Conservation (phyloP, 2,797 vertebrate genomes). For the Sardinella longiceps region DNA sequence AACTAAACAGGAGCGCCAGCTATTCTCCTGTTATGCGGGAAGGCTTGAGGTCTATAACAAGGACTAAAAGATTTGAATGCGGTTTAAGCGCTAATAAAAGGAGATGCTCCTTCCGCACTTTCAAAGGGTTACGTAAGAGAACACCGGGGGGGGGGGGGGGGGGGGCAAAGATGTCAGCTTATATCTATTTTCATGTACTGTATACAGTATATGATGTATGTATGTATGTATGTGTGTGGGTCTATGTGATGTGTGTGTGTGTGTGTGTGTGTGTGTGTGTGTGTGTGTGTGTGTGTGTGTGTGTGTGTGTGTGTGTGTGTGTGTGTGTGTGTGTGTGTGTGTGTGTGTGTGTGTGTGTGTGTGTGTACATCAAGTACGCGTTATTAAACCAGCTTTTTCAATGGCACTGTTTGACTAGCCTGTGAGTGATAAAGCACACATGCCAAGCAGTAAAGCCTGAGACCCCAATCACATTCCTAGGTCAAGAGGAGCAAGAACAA, state of each 20-base stretch:
- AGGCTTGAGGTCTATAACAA: neutral
- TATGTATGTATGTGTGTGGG: neutral
- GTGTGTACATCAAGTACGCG: neutral
- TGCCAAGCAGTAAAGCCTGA: constrained; percentile 77
- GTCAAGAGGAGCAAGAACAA: constrained; percentile 73
- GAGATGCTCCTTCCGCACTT: neutral
- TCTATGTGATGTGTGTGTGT: neutral
- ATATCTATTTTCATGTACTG: neutral
- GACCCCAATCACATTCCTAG: constrained; percentile 73
- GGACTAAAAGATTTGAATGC: neutral
- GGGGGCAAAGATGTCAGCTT: neutral
- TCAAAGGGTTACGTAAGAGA: neutral
- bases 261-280: neutral
- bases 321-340: neutral
- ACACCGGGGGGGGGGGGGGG: neutral
- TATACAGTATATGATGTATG: neutral
- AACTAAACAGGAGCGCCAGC: neutral
- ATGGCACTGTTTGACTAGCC: constrained; percentile 59
- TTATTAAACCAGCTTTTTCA: constrained; percentile 35
- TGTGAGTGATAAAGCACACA: constrained; percentile 66
- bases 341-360: neutral
- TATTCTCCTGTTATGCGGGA: neutral
- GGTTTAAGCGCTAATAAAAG: neutral
- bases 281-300: neutral
- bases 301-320: neutral